A percentile compares a stretch with the other conserved stretches of the same genome.
Evolutionary conservation across 2,888 invertebrate species (phyloP).

Genomic region (Acrocera orbiculus): DNA sequence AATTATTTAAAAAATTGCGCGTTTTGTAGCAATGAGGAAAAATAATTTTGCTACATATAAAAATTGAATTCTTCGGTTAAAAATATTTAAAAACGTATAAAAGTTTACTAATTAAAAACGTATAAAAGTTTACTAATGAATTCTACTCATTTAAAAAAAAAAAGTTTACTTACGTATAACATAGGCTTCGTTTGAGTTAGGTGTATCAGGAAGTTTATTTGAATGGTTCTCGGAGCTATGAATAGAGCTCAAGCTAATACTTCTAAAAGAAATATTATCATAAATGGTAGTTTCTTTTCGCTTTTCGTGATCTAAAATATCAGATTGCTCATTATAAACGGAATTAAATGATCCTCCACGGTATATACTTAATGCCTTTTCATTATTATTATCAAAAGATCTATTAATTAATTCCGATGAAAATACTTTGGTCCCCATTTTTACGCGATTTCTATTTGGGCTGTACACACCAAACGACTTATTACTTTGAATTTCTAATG

Average conservation of each 20-base stretch:
- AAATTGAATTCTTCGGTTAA: no score
- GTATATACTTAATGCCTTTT: conserved; percentile 8
- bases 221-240: no score
- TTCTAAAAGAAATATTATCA: conserved; percentile 7
- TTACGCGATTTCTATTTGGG: conserved; percentile 45
- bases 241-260: conserved; percentile 11
- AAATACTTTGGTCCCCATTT: conserved; percentile 57
- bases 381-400: conserved; percentile 14
- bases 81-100: no score
- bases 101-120: no score
- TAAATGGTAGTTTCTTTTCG: no score
- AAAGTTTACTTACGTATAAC: conserved; percentile 13
- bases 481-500: conserved; percentile 19
- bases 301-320: background rate
- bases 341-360: conserved; percentile 7
- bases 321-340: conserved; percentile 3
- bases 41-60: no score
- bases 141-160: background rate
- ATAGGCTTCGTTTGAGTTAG: conserved; percentile 9
- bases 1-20: no score
- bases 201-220: conserved; percentile 5
- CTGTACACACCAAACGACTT: conserved; percentile 22
- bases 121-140: background rate
- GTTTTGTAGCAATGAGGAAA: no score
- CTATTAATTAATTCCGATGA: conserved; percentile 15